Evolutionary conservation across 2,888 invertebrate genomes (phyloP).

Genomic region (Amblyteles armatorius): DNA sequence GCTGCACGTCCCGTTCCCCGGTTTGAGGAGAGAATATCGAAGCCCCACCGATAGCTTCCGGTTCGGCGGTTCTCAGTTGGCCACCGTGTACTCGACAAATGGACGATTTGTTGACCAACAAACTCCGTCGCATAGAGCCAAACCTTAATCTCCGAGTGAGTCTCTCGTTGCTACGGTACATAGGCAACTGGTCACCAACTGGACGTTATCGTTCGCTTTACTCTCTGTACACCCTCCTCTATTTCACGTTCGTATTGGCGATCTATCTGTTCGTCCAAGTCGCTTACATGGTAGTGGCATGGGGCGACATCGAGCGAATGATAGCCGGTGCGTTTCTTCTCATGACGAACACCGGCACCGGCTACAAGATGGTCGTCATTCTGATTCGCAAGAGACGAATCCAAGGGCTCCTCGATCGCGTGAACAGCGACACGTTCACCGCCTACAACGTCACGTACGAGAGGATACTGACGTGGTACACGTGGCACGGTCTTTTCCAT

Average conservation of each 20-base stretch:
- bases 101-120: slow-evolving; percentile 18
- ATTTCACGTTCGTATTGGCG: slow-evolving; percentile 71
- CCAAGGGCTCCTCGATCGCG: slow-evolving; percentile 68
- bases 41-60: background rate
- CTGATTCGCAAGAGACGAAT: slow-evolving; percentile 68
- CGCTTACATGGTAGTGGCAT: slow-evolving; percentile 70
- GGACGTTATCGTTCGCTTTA: slow-evolving; percentile 63
- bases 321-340: slow-evolving; percentile 73
- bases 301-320: slow-evolving; percentile 72
- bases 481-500: slow-evolving; percentile 77
- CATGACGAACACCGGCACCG: slow-evolving; percentile 75
- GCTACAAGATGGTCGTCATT: slow-evolving; percentile 73
- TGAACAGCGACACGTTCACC: slow-evolving; percentile 68
- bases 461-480: slow-evolving; percentile 68
- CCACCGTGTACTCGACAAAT: background rate
- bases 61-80: no score
- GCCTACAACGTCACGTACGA: slow-evolving; percentile 71
- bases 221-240: slow-evolving; percentile 67
- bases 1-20: background rate
- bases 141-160: slow-evolving; percentile 75
- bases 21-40: background rate
- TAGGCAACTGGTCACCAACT: slow-evolving; percentile 77
- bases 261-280: slow-evolving; percentile 71
- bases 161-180: slow-evolving; percentile 72
- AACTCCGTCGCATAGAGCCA: slow-evolving; percentile 64